Conservation (phyloP, 2,113 vertebrate genomes). For the Macaca fascicularis region DNA sequence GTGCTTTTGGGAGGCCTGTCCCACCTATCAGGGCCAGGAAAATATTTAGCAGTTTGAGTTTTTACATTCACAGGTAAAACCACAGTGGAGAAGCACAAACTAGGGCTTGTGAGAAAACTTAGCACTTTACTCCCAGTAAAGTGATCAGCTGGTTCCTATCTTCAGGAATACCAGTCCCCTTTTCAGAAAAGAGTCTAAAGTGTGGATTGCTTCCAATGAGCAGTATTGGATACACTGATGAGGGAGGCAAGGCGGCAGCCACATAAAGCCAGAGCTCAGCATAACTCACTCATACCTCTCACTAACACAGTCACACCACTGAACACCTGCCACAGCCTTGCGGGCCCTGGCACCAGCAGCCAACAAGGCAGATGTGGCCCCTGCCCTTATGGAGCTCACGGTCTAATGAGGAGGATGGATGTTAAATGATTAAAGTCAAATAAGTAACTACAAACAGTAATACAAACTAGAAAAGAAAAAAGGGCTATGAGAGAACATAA, state of each 20-base stretch:
- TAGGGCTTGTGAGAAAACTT: not conserved
- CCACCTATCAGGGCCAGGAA: not conserved
- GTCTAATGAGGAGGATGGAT: not conserved
- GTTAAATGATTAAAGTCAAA: not conserved
- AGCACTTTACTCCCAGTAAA: not conserved
- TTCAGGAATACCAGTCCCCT: not conserved
- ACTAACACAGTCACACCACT: fast-evolving
- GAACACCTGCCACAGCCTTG: not conserved
- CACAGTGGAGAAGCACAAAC: not conserved
- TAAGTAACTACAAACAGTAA: not conserved
- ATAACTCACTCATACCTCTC: not conserved
- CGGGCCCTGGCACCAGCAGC: not conserved
- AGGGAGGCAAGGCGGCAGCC: no score
- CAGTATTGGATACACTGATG: not conserved
- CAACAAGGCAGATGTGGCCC: not conserved
- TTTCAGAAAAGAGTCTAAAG: not conserved
- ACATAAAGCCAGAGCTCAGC: not conserved
- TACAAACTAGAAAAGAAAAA: not conserved
- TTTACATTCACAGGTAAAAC: not conserved
- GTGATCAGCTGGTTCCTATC: not conserved
- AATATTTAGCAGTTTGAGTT: not conserved
- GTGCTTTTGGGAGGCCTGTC: not conserved
- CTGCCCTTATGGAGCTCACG: not conserved
- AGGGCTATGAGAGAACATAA: not conserved
- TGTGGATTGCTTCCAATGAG: not conserved